phyloP scores from a whole-genome alignment of 2,797 vertebrate species.

The Crocodylus rhombifer region DNA sequence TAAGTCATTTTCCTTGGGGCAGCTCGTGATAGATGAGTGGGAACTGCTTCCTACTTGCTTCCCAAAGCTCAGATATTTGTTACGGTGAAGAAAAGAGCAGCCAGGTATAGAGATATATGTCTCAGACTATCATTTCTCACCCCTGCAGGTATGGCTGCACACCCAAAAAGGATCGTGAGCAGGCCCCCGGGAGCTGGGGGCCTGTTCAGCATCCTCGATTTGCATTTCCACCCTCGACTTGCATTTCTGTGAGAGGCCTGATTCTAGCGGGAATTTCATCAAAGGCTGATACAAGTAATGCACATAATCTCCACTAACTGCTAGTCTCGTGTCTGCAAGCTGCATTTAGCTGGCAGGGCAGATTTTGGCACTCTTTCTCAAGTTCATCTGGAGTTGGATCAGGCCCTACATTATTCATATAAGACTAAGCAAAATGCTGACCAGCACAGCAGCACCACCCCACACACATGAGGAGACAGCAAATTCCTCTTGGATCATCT shows the following conservation, averaged over 20 bases:
- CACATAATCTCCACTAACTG: not conserved
- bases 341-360: not conserved
- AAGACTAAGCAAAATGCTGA: not conserved
- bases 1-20: fast-evolving
- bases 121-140: fast-evolving
- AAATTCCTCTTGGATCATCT: not conserved
- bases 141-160: fast-evolving
- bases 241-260: not conserved
- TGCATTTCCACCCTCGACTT: not conserved
- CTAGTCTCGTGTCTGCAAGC: fast-evolving
- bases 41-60: not conserved
- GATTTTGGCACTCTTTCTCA: fast-evolving
- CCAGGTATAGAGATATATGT: fast-evolving
- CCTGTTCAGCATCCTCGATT: not conserved
- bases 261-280: not conserved
- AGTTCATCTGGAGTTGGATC: fast-evolving
- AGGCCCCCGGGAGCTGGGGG: not conserved
- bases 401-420: not conserved
- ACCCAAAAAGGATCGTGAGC: not conserved
- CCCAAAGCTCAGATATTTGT: not conserved
- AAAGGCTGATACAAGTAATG: not conserved
- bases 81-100: not conserved
- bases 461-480: fast-evolving
- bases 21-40: not conserved
- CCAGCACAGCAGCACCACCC: not conserved